Base-by-base conservation (phyloP, 30 jellyfish, hydroid and myxozoan genomes). In the Cassiopea andromeda region DNA sequence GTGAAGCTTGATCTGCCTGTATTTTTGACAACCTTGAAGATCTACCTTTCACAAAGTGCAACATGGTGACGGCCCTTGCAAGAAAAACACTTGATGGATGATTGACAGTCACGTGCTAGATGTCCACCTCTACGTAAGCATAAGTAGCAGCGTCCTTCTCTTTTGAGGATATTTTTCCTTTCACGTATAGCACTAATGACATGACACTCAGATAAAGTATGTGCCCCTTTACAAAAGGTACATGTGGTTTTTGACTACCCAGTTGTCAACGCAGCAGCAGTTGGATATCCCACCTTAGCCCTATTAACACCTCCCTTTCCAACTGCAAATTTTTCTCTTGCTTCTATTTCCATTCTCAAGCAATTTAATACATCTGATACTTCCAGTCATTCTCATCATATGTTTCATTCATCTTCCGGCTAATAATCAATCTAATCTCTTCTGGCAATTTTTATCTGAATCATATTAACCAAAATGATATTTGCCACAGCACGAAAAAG, bases 21-120 rank as follows among this genome's bases (percentile, higher is more conserved):
- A 1, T 48, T 7, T 45, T 50, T 66, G 75, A 66, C 27, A 43
- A 8, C 8, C 61, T 57, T 81, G 43, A 45, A 1, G 49, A 19
- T 9, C 80, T 64, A 72, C 64, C 48, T 79, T 66, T 19, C 82
- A 61, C 90, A 81, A 60, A 61, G 46, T 59, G 90, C 90, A 61
- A 81, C 90, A 64, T 81, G 90, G 82, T 81, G 90, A 81, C 48
- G 80, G n/a, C 90, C 90, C 67, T 64, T 60, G 69, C 90, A 81
- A 81, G 59, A 57, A 27, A 58, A 81, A 60, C 90, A 81, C 45
- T 68, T 81, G 90, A 60, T 81, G 48, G 81, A 58, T 61, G 90
- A 45, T 60, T 81, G 69, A 64, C 90, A 81, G 67, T 68, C 90
- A 3, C 70, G 60, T 46, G 66, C 81, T 45, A 81, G 44, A 81